Evolutionary conservation across 2,888 invertebrate genomes (phyloP).

Genomic region (Habroteleia sp.): DNA sequence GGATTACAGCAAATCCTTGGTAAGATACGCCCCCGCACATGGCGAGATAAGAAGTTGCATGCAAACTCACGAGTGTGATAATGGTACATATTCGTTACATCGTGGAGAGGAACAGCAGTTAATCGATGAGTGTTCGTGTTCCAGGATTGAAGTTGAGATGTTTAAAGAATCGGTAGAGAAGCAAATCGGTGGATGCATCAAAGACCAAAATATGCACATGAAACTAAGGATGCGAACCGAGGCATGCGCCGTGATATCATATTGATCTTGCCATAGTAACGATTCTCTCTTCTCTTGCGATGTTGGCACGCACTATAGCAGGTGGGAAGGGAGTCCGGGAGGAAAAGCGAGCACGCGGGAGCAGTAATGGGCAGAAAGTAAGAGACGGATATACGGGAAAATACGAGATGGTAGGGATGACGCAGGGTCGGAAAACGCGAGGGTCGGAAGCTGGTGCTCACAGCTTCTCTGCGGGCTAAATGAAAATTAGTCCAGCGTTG

Average conservation of each 20-base stretch:
- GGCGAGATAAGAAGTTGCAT: no score
- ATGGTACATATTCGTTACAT: no score
- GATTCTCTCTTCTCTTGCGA: slow-evolving; percentile 79
- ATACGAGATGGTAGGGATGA: slow-evolving; percentile 32
- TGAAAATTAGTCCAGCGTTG: slow-evolving; percentile 79
- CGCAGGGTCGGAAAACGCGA: slow-evolving; percentile 56
- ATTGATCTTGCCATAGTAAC: slow-evolving; percentile 81
- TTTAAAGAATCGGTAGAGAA: no score
- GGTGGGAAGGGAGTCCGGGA: slow-evolving; percentile 61
- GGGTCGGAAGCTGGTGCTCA: slow-evolving; percentile 75
- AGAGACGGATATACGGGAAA: slow-evolving; percentile 51
- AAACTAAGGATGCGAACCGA: slow-evolving; percentile 63
- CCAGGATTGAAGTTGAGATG: no score
- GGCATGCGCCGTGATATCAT: slow-evolving; percentile 79
- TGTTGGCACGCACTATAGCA: slow-evolving; percentile 76
- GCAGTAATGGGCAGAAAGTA: slow-evolving; percentile 23
- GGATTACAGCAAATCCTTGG: no score
- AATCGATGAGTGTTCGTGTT: no score
- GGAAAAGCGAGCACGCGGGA: slow-evolving; percentile 38
- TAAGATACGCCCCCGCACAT: no score
- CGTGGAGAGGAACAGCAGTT: no score
- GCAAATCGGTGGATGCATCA: slow-evolving; percentile 1
- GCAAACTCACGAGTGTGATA: no score
- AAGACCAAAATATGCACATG: not conserved
- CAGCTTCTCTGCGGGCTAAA: slow-evolving; percentile 67